Evolutionary conservation across 2,888 invertebrate species (phyloP).

Genomic region (Apantesis nais): DNA sequence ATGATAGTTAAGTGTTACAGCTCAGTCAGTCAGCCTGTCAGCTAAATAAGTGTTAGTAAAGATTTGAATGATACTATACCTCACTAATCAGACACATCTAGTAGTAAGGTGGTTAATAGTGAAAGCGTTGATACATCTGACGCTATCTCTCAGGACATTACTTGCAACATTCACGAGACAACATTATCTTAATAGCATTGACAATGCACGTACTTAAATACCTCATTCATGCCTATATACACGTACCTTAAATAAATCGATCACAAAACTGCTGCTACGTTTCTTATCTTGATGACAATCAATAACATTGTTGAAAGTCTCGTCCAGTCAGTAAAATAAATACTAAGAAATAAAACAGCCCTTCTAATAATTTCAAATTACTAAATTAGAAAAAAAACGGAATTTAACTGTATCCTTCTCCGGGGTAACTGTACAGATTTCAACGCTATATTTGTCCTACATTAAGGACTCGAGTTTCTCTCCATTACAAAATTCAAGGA

Average conservation of each 20-base stretch:
- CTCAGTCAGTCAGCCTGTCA: too few species aligned
- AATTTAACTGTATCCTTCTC: too few species aligned
- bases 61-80: background rate
- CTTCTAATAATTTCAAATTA: background rate
- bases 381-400: too few species aligned
- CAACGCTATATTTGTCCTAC: too few species aligned
- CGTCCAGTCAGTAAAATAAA: background rate
- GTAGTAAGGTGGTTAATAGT: background rate
- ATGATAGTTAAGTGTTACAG: background rate
- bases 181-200: background rate
- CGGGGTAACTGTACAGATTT: too few species aligned
- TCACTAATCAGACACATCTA: background rate
- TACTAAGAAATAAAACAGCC: background rate
- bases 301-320: conserved; percentile 11
- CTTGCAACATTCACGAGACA: background rate
- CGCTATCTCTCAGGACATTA: background rate
- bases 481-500: too few species aligned
- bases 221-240: background rate
- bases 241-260: conserved; percentile 1
- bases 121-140: conserved; percentile 2
- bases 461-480: too few species aligned
- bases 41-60: too few species aligned
- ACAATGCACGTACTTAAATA: conserved; percentile 5
- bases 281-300: conserved; percentile 18
- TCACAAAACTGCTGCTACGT: conserved; percentile 7